Evolutionary conservation across 2,113 vertebrate genomes (phyloP), one percentile per base, ranked within the genome.

Genomic region (Ranitomeya imitator): DNA sequence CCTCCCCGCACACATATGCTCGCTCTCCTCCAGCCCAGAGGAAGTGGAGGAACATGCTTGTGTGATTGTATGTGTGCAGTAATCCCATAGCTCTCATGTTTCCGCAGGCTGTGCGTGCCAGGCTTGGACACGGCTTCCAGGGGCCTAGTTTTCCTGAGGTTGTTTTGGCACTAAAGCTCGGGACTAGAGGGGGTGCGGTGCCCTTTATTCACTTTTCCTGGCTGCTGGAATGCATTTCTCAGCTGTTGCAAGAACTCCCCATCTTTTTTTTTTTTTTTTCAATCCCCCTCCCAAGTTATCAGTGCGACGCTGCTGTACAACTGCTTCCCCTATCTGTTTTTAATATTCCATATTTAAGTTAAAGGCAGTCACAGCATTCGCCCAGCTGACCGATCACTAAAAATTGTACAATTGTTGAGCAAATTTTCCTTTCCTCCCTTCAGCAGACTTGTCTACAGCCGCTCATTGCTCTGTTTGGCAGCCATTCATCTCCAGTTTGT

Each of bases 1-100:
- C 86, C 18, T 18, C 60, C 26, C 63, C 7, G 6, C 63, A 1
- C 80, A 52, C 80, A 59, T 69, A 23, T 21, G 55, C 77, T 52
- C 69, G 65, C n/a, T 57, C 26, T 59, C 79, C 85, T 65, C 54
- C 37, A 26, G 55, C 45, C 79, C 59, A 88, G 60, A 84, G 81
- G 87, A 88, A 88, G 71, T 78, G 87, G 37, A 84, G 73, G 59
- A 88, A 74, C 80, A 78, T 88, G 87, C 81, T 19, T 88, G 37
- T 88, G 87, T 84, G 81, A 88, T 88, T 88, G 87, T 84, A 60
- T 78, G 73, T 88, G 81, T 84, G 87, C 81, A 78, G 81, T 88
- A 88, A 88, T 88, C 87, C 87, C 81, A 77, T 65, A 59, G 81
- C 78, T 88, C 87, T 88, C 87, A 84, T 88, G 87, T 88, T 88